Evolutionary conservation across 2,888 invertebrate genomes (phyloP).

Genomic region (Drosophila neotestacea): DNA sequence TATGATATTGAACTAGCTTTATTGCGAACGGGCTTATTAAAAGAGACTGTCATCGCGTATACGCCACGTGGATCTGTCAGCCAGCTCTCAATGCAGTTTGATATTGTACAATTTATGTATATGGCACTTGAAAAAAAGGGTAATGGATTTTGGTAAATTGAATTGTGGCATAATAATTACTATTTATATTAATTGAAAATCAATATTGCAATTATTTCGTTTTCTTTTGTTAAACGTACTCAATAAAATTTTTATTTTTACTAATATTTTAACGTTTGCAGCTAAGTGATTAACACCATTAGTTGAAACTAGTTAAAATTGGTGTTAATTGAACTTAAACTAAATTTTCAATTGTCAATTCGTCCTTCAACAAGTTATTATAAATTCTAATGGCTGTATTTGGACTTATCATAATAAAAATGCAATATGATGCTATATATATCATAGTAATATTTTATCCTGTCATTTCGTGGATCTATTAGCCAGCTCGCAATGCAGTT

Average conservation of each 20-base stretch:
- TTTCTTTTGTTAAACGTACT: not conserved
- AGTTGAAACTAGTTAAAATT: constrained; percentile 3
- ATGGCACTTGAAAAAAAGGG: constrained; percentile 5
- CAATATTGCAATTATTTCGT: constrained; percentile 44
- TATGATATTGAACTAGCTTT: constrained; percentile 16
- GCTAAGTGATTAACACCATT: not conserved
- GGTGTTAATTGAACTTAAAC: constrained; percentile 17
- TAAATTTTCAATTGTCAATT: not conserved
- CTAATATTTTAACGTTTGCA: constrained; percentile 17
- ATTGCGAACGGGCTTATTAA: constrained; percentile 38
- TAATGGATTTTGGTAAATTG: constrained; percentile 49
- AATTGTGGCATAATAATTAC: constrained; percentile 54
- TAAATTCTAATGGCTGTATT: not conserved
- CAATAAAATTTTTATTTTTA: constrained; percentile 10
- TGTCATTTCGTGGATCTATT: constrained; percentile 41
- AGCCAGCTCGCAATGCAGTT: constrained; percentile 17
- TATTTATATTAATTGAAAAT: constrained; percentile 63
- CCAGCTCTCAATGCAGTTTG: constrained; percentile 15
- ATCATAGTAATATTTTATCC: not conserved
- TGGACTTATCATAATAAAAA: not conserved
- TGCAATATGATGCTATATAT: too few relatives aligned
- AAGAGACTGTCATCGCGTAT: constrained; percentile 46
- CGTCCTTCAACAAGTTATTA: too few relatives aligned
- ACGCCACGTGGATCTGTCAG: constrained; percentile 42
- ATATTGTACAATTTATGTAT: not conserved